These are phyloP conservation scores for Bos javanicus DNA, from an alignment of 2,113 vertebrate genomes.

Conservation along the genomic window DNA sequence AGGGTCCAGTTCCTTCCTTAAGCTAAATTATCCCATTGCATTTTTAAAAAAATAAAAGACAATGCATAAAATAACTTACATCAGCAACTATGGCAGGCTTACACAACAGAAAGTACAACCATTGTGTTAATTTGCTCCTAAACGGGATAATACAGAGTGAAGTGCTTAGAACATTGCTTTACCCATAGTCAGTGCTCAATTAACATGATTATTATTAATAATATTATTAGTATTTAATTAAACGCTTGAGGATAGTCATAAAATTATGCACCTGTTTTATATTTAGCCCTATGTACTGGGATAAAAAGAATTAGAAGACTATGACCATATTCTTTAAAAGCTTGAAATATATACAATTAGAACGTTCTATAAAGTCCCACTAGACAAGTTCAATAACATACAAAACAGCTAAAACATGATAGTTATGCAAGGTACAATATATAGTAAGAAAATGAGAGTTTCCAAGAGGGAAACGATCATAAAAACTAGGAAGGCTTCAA, in stretches of 20 bases:
- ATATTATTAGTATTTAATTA: neutral
- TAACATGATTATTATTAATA: neutral
- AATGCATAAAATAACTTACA: neutral
- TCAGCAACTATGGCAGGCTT: neutral
- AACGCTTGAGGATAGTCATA: neutral
- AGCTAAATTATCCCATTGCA: neutral
- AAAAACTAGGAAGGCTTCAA: neutral
- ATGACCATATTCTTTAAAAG: neutral
- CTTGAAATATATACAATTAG: neutral
- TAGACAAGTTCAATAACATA: neutral
- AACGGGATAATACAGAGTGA: neutral
- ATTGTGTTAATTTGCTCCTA: neutral
- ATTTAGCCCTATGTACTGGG: neutral
- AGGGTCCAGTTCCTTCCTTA: neutral
- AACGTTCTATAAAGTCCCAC: neutral
- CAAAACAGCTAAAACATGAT: neutral
- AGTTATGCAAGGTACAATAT: neutral
- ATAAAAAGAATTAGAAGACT: neutral
- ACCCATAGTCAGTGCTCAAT: neutral
- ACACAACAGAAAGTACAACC: neutral
- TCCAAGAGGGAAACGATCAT: neutral
- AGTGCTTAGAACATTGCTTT: neutral
- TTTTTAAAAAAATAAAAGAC: slow-evolving; percentile 13
- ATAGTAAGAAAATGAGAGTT: neutral
- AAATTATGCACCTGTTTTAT: neutral